These are phyloP conservation scores for Pluvianellus socialis DNA, from an alignment of 2,113 vertebrate genomes.

Conservation along the genomic window DNA sequence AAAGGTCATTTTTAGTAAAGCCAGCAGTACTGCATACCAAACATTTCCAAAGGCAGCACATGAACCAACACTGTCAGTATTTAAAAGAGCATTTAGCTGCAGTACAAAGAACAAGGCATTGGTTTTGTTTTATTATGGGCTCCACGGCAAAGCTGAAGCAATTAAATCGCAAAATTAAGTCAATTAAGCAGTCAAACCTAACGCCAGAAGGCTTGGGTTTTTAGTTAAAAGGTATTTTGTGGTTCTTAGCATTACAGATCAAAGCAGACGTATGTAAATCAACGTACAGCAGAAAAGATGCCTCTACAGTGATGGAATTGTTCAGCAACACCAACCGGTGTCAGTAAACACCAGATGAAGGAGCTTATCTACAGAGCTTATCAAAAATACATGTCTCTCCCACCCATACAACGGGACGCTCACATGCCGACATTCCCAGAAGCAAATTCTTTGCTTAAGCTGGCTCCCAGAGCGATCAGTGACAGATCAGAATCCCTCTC, in stretches of 20 bases:
- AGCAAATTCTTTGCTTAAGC: background rate
- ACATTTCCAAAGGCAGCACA: background rate
- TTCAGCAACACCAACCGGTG: background rate
- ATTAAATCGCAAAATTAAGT: background rate
- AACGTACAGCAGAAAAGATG: background rate
- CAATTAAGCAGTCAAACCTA: constrained; percentile 3
- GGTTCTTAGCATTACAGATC: background rate
- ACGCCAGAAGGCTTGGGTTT: background rate
- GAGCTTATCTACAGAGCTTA: background rate
- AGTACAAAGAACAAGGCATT: background rate
- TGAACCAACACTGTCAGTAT: background rate
- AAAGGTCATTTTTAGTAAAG: background rate
- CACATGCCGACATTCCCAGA: background rate
- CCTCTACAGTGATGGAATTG: background rate
- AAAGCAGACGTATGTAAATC: background rate
- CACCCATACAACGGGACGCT: fast-evolving
- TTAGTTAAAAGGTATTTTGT: background rate
- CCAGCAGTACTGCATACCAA: background rate
- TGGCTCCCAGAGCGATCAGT: fast-evolving
- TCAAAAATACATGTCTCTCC: background rate
- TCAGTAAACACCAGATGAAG: background rate
- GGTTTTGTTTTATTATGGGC: background rate
- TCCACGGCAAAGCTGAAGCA: background rate
- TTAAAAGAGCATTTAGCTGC: background rate
- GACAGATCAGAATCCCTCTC: background rate